Conservation (phyloP, 1,140 invertebrate species). For the Paraescarpia echinospica region DNA sequence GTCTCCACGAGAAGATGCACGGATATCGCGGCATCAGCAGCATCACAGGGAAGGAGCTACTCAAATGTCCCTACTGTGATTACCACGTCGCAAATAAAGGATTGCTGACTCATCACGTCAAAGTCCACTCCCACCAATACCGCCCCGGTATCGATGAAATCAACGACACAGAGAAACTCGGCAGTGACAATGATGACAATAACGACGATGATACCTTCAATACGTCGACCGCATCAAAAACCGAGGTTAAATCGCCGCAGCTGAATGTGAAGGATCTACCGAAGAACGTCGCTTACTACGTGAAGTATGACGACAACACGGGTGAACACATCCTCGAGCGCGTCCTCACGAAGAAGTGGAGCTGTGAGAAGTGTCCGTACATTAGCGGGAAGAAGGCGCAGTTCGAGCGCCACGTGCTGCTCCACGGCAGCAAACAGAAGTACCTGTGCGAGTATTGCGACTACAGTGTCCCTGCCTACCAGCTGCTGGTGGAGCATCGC, state of each 20-base stretch:
- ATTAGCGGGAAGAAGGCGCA: conserved; percentile 84
- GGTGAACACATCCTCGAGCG: conserved; percentile 49
- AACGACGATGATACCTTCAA: neutral
- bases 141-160: conserved; percentile 23
- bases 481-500: conserved; percentile 51
- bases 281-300: neutral
- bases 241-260: neutral
- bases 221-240: neutral
- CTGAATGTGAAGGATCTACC: conserved; percentile 11
- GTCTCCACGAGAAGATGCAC: conserved; percentile 86
- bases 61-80: conserved; percentile 80
- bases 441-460: conserved; percentile 84
- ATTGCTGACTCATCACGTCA: conserved; percentile 76
- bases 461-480: conserved; percentile 73
- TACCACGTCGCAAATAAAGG: conserved; percentile 78
- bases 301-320: conserved; percentile 19
- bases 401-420: conserved; percentile 77
- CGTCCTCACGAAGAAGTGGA: conserved; percentile 51
- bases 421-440: conserved; percentile 81
- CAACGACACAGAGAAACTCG: conserved; percentile 16
- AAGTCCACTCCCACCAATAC: conserved; percentile 66
- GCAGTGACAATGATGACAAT: conserved; percentile 1
- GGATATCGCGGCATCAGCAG: conserved; percentile 56
- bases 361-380: conserved; percentile 76
- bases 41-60: conserved; percentile 66